Conservation (phyloP, 2,888 invertebrate genomes). For the Microctonus aethiopoides region DNA sequence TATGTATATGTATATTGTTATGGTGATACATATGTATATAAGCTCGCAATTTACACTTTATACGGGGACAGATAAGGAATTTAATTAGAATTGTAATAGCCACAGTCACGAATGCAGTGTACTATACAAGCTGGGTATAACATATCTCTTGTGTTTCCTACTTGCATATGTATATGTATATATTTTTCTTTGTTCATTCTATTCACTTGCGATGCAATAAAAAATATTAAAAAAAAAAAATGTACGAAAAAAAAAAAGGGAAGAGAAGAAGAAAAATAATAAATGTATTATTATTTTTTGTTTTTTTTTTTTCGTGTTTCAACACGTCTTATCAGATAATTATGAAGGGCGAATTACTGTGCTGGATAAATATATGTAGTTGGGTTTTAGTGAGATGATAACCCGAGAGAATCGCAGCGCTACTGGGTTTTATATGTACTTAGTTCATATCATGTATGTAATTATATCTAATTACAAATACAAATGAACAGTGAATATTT, state of each 20-base stretch:
- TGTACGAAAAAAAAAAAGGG: not conserved
- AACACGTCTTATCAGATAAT: slow-evolving; percentile 47
- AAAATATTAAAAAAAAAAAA: not conserved
- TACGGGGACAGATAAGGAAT: slow-evolving; percentile 2
- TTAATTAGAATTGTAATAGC: not conserved
- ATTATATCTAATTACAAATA: not conserved
- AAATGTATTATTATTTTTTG: too few species aligned
- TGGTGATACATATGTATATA: too few species aligned
- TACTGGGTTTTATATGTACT: slow-evolving; percentile 35
- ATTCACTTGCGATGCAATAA: not conserved
- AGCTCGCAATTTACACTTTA: not conserved
- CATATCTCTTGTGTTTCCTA: not conserved
- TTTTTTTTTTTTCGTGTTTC: slow-evolving; percentile 38
- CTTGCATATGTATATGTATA: not conserved
- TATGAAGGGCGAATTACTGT: slow-evolving; percentile 43
- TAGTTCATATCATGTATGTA: not conserved
- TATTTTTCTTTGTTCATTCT: slow-evolving; percentile 3
- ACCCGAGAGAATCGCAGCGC: slow-evolving; percentile 30
- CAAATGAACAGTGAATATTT: too few species aligned
- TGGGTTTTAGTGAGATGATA: slow-evolving; percentile 43
- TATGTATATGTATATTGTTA: not conserved
- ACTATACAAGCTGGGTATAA: not conserved
- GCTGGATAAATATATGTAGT: slow-evolving; percentile 42
- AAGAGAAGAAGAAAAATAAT: too few species aligned
- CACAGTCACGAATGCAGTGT: not conserved